Evolutionary conservation across 2,888 invertebrate genomes (phyloP).

Genomic region (Nipponacmea schrenckii): DNA sequence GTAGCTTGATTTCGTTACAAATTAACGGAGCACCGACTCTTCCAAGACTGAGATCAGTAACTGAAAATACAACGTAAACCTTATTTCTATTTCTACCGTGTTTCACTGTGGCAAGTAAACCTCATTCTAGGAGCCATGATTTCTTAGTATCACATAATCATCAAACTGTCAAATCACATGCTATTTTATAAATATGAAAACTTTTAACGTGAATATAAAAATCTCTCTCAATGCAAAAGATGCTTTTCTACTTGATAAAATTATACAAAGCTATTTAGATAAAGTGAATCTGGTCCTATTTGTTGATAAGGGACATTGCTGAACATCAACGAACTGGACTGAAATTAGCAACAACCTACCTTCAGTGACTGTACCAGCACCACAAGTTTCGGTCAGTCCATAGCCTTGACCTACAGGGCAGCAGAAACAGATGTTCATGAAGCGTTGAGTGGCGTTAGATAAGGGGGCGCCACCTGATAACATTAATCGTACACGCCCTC

Average conservation of each 20-base stretch:
- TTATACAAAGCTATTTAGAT: too few relatives aligned
- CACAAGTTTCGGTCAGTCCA: slow-evolving; percentile 96
- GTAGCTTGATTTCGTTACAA: slow-evolving; percentile 84
- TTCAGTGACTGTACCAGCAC: slow-evolving; percentile 78
- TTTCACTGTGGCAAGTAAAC: too few relatives aligned
- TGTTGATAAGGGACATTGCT: too few relatives aligned
- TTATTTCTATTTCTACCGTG: background rate
- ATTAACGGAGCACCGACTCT: slow-evolving; percentile 89
- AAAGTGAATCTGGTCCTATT: too few relatives aligned
- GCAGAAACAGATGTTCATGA: slow-evolving; percentile 91
- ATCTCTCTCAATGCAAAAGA: too few relatives aligned
- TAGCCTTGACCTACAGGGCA: slow-evolving; percentile 92
- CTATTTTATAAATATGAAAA: too few relatives aligned
- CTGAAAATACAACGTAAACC: slow-evolving; percentile 46
- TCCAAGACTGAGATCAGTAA: slow-evolving; percentile 79
- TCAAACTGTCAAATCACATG: too few relatives aligned
- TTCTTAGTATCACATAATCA: too few relatives aligned
- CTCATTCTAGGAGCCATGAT: too few relatives aligned
- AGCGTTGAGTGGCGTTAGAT: slow-evolving; percentile 93
- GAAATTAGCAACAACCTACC: slow-evolving; percentile 36
- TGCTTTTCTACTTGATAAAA: too few relatives aligned
- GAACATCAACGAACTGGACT: too few relatives aligned
- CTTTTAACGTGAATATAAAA: too few relatives aligned
- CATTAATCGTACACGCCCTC: slow-evolving; percentile 88
- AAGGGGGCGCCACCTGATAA: slow-evolving; percentile 95